These are phyloP conservation scores for Parotocinclus haroldoi DNA, from an alignment of 2,797 vertebrate species.

Conservation along the genomic window DNA sequence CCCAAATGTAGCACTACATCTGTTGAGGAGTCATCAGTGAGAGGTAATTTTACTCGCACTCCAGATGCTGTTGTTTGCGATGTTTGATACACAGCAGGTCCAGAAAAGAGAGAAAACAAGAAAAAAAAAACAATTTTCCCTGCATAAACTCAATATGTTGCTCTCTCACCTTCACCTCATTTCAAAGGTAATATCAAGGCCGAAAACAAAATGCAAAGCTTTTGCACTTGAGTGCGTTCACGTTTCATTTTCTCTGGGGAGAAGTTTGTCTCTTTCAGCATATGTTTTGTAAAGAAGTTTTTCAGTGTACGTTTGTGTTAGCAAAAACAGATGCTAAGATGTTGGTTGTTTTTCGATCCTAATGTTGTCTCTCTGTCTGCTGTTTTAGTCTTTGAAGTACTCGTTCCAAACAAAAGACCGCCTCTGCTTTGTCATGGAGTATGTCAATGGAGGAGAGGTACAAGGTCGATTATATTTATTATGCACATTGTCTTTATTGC, in stretches of 20 bases:
- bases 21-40: slow-evolving; percentile 49
- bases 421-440: slow-evolving; percentile 98
- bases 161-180: slow-evolving; percentile 51
- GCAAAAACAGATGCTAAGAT: slow-evolving; percentile 35
- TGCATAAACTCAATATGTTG: slow-evolving; percentile 34
- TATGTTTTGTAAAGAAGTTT: slow-evolving; percentile 31
- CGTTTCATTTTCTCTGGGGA: slow-evolving; percentile 44
- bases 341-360: slow-evolving; percentile 35
- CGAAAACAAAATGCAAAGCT: slow-evolving; percentile 12
- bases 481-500: too few species aligned
- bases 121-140: slow-evolving; percentile 46
- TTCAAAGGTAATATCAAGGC: slow-evolving; percentile 51
- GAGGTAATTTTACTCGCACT: slow-evolving; percentile 58
- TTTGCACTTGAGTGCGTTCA: slow-evolving; percentile 15
- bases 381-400: slow-evolving; percentile 95
- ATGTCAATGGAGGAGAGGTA: slow-evolving; percentile 97
- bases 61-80: slow-evolving; percentile 56
- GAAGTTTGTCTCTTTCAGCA: slow-evolving; percentile 36
- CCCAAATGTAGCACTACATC: slow-evolving; percentile 54
- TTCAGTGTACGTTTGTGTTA: slow-evolving; percentile 39
- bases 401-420: slow-evolving; percentile 99
- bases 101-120: slow-evolving; percentile 14
- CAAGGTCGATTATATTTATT: slow-evolving; percentile 24
- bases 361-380: slow-evolving; percentile 64
- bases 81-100: slow-evolving; percentile 54